These are phyloP conservation scores for Metopolophium dirhodum DNA, from an alignment of 1,140 invertebrate genomes.

Conservation along the genomic window DNA sequence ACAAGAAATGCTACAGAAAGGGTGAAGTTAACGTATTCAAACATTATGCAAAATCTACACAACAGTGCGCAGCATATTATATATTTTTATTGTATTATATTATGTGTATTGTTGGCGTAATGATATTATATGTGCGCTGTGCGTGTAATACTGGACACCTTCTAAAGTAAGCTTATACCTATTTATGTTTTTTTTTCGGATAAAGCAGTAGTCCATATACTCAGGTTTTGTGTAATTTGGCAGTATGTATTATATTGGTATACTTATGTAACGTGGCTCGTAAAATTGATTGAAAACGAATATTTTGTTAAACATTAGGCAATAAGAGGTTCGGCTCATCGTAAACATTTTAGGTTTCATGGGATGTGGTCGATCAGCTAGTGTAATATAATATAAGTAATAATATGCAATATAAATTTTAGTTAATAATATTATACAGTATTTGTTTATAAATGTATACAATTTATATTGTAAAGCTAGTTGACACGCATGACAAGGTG, in stretches of 20 bases:
- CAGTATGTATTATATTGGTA: background rate
- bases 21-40: background rate
- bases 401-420: background rate
- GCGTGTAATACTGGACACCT: background rate
- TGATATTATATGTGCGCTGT: background rate
- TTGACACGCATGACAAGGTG: conserved; percentile 4
- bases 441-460: background rate
- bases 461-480: background rate
- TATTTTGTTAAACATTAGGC: background rate
- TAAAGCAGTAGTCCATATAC: background rate
- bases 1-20: conserved; percentile 37
- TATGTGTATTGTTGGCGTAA: background rate
- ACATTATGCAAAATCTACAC: conserved; percentile 20
- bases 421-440: background rate
- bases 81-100: background rate
- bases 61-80: background rate
- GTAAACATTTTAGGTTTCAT: background rate
- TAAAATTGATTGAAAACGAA: background rate
- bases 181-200: background rate
- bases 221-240: background rate
- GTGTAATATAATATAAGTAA: background rate
- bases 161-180: background rate
- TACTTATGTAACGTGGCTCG: background rate
- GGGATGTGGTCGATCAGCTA: background rate
- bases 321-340: background rate